Evolutionary conservation across 2,888 invertebrate species (phyloP).

Genomic region (Drepana falcataria): DNA sequence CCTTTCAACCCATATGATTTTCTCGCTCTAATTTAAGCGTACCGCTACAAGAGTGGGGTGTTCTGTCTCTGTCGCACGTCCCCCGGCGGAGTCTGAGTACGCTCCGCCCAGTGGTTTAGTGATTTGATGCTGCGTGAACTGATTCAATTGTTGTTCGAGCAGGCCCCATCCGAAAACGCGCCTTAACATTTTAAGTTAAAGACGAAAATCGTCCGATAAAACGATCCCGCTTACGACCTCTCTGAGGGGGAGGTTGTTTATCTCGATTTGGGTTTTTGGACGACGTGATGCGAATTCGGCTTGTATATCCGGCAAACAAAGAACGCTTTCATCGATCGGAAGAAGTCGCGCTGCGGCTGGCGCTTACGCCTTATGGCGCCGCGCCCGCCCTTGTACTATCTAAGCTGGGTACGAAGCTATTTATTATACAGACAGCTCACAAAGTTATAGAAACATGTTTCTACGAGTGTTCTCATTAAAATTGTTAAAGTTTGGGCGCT

Average conservation of each 20-base stretch:
- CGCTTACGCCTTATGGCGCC: conserved; percentile 53
- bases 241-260: conserved; percentile 71
- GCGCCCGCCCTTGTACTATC: conserved; percentile 41
- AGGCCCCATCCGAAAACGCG: conserved; percentile 57
- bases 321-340: conserved; percentile 70
- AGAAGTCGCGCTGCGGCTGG: conserved; percentile 41
- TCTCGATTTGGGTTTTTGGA: conserved; percentile 77
- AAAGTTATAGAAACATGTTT: conserved; percentile 66
- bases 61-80: conserved; percentile 63
- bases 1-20: conserved; percentile 43
- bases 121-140: conserved; percentile 80
- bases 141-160: conserved; percentile 73
- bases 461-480: conserved; percentile 63
- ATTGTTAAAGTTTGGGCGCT: conserved; percentile 54
- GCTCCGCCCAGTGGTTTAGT: conserved; percentile 79
- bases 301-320: conserved; percentile 72
- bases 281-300: conserved; percentile 77
- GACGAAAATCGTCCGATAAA: conserved; percentile 74
- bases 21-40: conserved; percentile 53
- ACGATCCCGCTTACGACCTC: conserved; percentile 68
- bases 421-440: conserved; percentile 71
- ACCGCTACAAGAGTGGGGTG: conserved; percentile 32
- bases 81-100: conserved; percentile 72
- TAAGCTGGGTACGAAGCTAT: conserved; percentile 69
- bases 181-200: conserved; percentile 69